phyloP scores from a whole-genome alignment of 2,113 vertebrate genomes.

The Microcebus ravelobensis region DNA sequence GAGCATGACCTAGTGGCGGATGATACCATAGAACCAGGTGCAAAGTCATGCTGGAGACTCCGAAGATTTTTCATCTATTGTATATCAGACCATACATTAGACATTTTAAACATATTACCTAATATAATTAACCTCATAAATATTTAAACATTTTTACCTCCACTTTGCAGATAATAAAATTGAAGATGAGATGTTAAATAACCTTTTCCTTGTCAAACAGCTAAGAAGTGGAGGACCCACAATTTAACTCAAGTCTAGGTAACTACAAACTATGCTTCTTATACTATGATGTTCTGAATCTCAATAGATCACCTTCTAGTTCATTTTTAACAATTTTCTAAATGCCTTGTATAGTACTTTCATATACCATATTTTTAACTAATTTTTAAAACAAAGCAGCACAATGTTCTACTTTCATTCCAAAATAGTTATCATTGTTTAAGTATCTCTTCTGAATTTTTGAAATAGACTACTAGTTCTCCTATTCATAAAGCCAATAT shows the following conservation, averaged over 20 bases:
- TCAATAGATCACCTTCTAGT: not conserved
- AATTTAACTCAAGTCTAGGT: not conserved
- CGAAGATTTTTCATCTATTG: not conserved
- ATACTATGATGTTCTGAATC: not conserved
- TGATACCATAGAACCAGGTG: not conserved
- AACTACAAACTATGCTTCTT: not conserved
- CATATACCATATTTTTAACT: not conserved
- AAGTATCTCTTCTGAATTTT: not conserved
- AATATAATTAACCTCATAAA: not conserved
- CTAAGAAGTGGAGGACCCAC: not conserved
- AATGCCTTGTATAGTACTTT: not conserved
- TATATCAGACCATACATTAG: not conserved
- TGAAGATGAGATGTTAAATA: not conserved
- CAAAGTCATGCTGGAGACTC: not conserved
- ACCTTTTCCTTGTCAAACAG: not conserved
- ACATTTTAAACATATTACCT: not conserved
- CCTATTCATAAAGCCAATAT: not conserved
- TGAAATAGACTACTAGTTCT: not conserved
- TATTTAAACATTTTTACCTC: not conserved
- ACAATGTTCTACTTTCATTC: not conserved
- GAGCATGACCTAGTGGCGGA: not conserved
- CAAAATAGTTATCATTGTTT: not conserved
- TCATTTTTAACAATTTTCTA: not conserved
- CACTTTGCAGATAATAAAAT: not conserved
- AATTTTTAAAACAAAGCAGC: not conserved